Evolutionary conservation across 2,888 invertebrate species (phyloP).

Genomic region (Hyalella azteca): DNA sequence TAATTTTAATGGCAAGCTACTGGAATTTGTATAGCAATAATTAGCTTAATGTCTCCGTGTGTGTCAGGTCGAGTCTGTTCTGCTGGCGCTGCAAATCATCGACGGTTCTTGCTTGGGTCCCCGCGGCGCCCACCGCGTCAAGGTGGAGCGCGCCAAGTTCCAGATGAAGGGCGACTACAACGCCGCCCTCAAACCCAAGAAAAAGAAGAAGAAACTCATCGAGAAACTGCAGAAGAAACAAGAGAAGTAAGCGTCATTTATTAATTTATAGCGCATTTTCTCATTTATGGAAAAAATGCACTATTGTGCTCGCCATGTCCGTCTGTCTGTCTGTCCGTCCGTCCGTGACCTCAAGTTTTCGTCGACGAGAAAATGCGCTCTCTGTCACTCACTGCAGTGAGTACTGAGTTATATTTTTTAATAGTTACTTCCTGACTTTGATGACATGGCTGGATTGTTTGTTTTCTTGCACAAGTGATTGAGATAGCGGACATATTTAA

Average conservation of each 20-base stretch:
- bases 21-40: too few relatives aligned
- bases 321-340: too few relatives aligned
- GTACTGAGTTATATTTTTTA: too few relatives aligned
- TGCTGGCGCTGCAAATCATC: slow-evolving; percentile 86
- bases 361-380: too few relatives aligned
- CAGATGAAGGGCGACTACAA: slow-evolving; percentile 93
- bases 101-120: slow-evolving; percentile 75
- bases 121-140: slow-evolving; percentile 70
- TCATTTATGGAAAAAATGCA: neutral
- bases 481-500: too few relatives aligned
- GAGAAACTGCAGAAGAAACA: slow-evolving; percentile 91
- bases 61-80: slow-evolving; percentile 85
- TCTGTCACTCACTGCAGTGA: too few relatives aligned
- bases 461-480: too few relatives aligned
- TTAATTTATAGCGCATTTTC: neutral
- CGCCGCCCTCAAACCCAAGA: slow-evolving; percentile 88
- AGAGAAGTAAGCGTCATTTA: slow-evolving; percentile 78
- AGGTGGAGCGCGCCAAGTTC: slow-evolving; percentile 91
- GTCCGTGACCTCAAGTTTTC: too few relatives aligned
- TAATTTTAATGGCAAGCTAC: too few relatives aligned
- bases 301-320: too few relatives aligned
- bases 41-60: neutral
- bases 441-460: too few relatives aligned
- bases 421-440: too few relatives aligned
- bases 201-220: slow-evolving; percentile 82